These are phyloP conservation scores for Galeruca laticollis DNA, from an alignment of 2,888 invertebrate genomes.

Conservation along the genomic window DNA sequence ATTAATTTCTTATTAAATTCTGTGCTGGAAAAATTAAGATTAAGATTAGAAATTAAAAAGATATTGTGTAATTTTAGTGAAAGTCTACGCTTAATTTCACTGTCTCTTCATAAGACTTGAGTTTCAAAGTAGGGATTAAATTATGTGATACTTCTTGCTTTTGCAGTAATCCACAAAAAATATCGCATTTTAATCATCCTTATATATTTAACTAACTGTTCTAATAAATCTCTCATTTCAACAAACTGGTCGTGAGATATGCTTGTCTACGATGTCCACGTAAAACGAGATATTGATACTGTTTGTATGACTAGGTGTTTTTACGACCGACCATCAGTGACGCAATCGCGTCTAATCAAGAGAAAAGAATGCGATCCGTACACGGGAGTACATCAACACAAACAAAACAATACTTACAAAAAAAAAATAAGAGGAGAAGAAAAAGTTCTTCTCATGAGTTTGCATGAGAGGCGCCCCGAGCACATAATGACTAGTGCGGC, in stretches of 20 bases:
- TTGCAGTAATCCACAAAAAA: too few relatives aligned
- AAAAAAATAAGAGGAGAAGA: constrained; percentile 41
- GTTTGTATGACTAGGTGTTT: constrained; percentile 11
- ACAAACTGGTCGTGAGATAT: constrained; percentile 7
- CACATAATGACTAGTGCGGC: constrained; percentile 62
- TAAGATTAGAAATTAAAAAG: too few relatives aligned
- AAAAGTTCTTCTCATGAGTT: constrained; percentile 52
- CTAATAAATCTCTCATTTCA: not conserved
- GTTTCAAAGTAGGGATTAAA: too few relatives aligned
- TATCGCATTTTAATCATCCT: not conserved
- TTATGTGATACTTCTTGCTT: too few relatives aligned
- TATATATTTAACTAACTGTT: not conserved
- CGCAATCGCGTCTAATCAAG: constrained; percentile 35
- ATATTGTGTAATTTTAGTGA: too few relatives aligned
- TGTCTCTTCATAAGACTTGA: too few relatives aligned
- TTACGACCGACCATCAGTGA: constrained; percentile 22
- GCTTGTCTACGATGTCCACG: not conserved
- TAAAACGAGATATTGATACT: constrained; percentile 5
- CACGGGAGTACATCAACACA: constrained; percentile 43
- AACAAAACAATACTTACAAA: constrained; percentile 40
- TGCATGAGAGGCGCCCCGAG: constrained; percentile 51
- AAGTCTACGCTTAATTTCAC: too few relatives aligned
- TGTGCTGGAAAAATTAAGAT: too few relatives aligned
- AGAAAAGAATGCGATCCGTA: constrained; percentile 41
- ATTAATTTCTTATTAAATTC: too few relatives aligned